A percentile compares a stretch with the other conserved stretches of the same genome.
Evolutionary conservation across 2,797 vertebrate species (phyloP).

Genomic region (Chaenodraco wilsoni): DNA sequence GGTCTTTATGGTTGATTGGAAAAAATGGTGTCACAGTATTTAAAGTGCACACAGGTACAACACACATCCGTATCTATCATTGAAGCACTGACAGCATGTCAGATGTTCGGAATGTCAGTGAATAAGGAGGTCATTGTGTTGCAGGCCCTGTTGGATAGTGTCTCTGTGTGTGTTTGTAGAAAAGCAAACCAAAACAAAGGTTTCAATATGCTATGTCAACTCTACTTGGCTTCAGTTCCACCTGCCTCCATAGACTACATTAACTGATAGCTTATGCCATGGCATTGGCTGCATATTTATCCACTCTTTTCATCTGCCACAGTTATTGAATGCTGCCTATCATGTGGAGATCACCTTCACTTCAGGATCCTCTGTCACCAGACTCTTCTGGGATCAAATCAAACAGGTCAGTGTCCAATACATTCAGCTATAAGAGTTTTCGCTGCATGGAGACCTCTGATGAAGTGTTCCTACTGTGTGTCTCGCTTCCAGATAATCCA

Average conservation of each 20-base stretch:
- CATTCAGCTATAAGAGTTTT: neutral
- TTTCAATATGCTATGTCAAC: neutral
- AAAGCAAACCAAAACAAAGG: neutral
- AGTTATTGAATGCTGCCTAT: slow-evolving; percentile 98
- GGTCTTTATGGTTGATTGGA: too few species aligned
- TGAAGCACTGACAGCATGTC: too few species aligned
- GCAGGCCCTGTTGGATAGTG: too few species aligned
- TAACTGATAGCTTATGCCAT: neutral
- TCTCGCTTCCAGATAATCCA: slow-evolving; percentile 90
- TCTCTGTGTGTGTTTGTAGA: neutral
- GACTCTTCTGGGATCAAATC: slow-evolving; percentile 97
- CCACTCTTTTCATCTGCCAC: slow-evolving; percentile 39
- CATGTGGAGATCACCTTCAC: slow-evolving; percentile 98
- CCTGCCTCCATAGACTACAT: neutral
- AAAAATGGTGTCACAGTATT: too few species aligned
- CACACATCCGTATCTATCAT: too few species aligned
- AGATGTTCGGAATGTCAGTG: too few species aligned
- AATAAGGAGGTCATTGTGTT: too few species aligned
- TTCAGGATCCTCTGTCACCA: slow-evolving; percentile 94
- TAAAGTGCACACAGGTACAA: too few species aligned
- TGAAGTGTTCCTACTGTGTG: neutral
- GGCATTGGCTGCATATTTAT: slow-evolving; percentile 8
- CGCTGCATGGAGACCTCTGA: neutral
- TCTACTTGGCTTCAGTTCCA: neutral
- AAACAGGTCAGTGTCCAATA: slow-evolving; percentile 87